Evolutionary conservation across 2,797 vertebrate genomes (phyloP).

Genomic region (Ambastaia sidthimunki): DNA sequence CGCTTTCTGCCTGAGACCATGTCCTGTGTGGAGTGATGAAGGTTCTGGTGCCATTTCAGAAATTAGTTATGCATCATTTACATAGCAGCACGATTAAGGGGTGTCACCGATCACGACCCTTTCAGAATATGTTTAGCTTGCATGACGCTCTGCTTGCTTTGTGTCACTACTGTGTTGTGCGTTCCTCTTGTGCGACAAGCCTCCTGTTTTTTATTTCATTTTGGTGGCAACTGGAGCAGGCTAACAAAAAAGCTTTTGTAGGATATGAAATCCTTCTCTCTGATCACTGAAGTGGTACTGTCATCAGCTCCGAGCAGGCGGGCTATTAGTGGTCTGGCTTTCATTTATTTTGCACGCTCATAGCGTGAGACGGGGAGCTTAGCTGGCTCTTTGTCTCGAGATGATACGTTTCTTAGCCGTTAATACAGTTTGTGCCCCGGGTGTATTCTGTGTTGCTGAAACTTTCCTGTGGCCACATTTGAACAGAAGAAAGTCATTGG

Average conservation of each 20-base stretch:
- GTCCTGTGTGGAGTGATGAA: constrained; percentile 25
- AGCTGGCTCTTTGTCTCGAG: constrained; percentile 49
- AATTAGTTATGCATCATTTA: constrained; percentile 51
- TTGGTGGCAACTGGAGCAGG: not conserved
- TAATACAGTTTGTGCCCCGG: constrained; percentile 37
- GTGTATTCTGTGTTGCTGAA: constrained; percentile 27
- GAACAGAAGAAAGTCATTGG: not conserved
- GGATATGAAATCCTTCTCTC: constrained; percentile 2
- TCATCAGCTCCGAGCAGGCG: constrained; percentile 24
- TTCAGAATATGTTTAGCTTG: constrained; percentile 34
- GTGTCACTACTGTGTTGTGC: constrained; percentile 24
- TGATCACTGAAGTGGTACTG: constrained; percentile 27
- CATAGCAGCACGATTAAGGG: constrained; percentile 38
- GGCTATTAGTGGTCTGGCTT: constrained; percentile 44
- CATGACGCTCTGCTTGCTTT: constrained; percentile 24
- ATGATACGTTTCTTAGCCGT: constrained; percentile 55
- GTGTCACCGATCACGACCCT: constrained; percentile 40
- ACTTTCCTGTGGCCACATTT: constrained; percentile 11
- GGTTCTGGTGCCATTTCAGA: constrained; percentile 39
- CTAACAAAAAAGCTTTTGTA: not conserved
- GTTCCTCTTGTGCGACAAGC: constrained; percentile 12
- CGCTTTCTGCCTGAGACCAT: constrained; percentile 28
- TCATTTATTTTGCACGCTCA: constrained; percentile 48
- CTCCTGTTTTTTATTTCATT: constrained; percentile 12
- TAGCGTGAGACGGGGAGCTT: constrained; percentile 48